These are phyloP conservation scores for Nipponacmea schrenckii DNA, from an alignment of 2,888 invertebrate species.

Conservation along the genomic window DNA sequence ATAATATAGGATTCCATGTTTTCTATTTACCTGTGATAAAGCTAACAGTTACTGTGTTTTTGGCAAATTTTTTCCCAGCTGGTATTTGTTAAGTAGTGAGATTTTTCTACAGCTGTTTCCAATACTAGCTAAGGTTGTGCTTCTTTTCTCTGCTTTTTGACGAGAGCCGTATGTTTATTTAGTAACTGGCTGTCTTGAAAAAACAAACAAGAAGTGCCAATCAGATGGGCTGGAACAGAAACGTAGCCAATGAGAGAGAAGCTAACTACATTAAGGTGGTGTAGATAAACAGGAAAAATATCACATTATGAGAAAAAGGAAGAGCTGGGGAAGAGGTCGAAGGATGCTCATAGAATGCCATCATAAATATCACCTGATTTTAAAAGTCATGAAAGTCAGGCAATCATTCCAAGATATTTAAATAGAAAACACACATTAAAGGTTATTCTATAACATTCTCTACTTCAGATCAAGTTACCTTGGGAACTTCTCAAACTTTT, in stretches of 20 bases:
- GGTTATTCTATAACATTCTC: not conserved
- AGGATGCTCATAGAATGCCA: not conserved
- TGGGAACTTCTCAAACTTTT: not conserved
- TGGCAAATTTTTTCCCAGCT: constrained; percentile 12
- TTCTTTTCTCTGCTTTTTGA: constrained; percentile 7
- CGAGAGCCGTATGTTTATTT: constrained; percentile 25
- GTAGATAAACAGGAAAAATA: constrained; percentile 31
- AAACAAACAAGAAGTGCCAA: constrained; percentile 27
- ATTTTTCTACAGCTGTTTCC: constrained; percentile 19
- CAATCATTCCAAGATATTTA: constrained; percentile 8
- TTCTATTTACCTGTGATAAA: not conserved
- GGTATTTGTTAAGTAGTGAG: constrained; percentile 20
- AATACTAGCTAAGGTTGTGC: constrained; percentile 12
- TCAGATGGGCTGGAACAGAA: constrained; percentile 15
- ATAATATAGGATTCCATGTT: too few species aligned
- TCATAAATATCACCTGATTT: constrained; percentile 15
- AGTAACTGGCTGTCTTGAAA: constrained; percentile 27
- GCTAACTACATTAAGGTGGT: constrained; percentile 13
- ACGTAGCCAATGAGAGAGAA: constrained; percentile 21
- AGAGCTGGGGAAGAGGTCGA: not conserved
- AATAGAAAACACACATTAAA: not conserved
- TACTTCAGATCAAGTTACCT: not conserved
- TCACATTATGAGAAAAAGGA: constrained; percentile 14
- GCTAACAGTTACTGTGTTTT: not conserved
- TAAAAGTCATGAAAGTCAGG: constrained; percentile 7